A percentile compares a stretch with the other conserved stretches of the same genome.
phyloP scores from a whole-genome alignment of 2,797 vertebrate species.

The Lophius americanus region DNA sequence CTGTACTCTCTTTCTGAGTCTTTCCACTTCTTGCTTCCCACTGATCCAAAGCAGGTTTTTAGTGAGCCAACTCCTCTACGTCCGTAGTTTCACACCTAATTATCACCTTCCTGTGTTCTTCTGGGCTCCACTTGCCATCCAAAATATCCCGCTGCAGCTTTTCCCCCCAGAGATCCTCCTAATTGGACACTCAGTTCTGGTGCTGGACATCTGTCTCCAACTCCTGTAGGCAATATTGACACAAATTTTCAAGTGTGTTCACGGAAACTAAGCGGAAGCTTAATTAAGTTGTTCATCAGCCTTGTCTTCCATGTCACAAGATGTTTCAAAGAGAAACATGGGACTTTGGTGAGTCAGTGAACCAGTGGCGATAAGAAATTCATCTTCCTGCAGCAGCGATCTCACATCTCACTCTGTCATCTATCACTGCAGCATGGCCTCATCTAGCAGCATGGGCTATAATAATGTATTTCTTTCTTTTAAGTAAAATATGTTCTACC shows the following conservation, averaged over 20 bases:
- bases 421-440: slow-evolving; percentile 19
- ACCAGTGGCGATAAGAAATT: slow-evolving; percentile 19
- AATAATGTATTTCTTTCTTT: no score
- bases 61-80: slow-evolving; percentile 31
- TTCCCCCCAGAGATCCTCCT: slow-evolving; percentile 27
- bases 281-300: slow-evolving; percentile 25
- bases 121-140: slow-evolving; percentile 29
- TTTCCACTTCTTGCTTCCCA: slow-evolving; percentile 19
- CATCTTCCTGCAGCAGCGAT: slow-evolving; percentile 1
- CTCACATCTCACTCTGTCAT: slow-evolving; percentile 11
- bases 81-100: slow-evolving; percentile 41
- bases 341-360: slow-evolving; percentile 8
- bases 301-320: slow-evolving; percentile 25
- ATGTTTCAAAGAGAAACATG: slow-evolving; percentile 15
- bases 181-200: slow-evolving; percentile 61
- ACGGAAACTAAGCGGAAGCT: slow-evolving; percentile 6
- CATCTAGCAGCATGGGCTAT: neutral
- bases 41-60: slow-evolving; percentile 30
- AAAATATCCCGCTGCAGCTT: slow-evolving; percentile 27
- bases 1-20: slow-evolving; percentile 12
- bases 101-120: slow-evolving; percentile 38
- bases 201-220: slow-evolving; percentile 14
- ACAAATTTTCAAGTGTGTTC: slow-evolving; percentile 37
- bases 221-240: slow-evolving; percentile 16
- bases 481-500: no score